Evolutionary conservation across 2,888 invertebrate species (phyloP).

Genomic region (Orgyia antiqua): DNA sequence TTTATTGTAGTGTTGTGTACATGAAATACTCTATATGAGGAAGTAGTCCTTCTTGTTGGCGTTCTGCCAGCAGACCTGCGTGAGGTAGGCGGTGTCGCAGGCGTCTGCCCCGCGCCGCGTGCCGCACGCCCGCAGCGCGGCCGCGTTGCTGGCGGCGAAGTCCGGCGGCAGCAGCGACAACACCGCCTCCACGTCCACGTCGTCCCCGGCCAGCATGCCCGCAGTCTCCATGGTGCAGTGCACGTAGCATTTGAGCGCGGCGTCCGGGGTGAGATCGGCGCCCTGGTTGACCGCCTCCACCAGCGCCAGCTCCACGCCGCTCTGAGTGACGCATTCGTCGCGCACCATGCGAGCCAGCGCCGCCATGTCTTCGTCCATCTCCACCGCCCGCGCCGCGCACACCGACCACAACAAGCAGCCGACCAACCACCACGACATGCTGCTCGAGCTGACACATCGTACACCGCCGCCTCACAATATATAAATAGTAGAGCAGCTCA

Average conservation of each 20-base stretch:
- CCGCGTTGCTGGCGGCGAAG: conserved; percentile 38
- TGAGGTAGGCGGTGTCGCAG: conserved; percentile 62
- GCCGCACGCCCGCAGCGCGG: conserved; percentile 43
- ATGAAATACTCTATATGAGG: conserved; percentile 52
- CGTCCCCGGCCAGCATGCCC: conserved; percentile 59
- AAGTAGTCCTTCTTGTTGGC: conserved; percentile 51
- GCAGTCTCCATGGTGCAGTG: conserved; percentile 69
- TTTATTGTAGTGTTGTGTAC: too few species aligned
- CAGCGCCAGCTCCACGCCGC: conserved; percentile 46
- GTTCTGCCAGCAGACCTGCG: conserved; percentile 65
- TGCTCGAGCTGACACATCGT: too few species aligned
- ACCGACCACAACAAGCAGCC: conserved; percentile 5
- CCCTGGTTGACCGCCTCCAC: conserved; percentile 53
- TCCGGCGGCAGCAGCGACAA: conserved; percentile 53
- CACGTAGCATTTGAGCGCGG: conserved; percentile 59
- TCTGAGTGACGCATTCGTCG: conserved; percentile 53
- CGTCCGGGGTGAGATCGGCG: conserved; percentile 45
- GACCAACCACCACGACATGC: conserved; percentile 3
- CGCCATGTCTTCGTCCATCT: conserved; percentile 58
- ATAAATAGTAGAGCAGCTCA: too few species aligned
- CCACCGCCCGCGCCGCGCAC: conserved; percentile 10
- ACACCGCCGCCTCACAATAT: neutral
- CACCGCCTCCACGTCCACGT: conserved; percentile 57
- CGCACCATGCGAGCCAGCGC: conserved; percentile 59
- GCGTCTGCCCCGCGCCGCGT: conserved; percentile 51